Evolutionary conservation across 1,140 invertebrate genomes (phyloP), one percentile per base, ranked within the genome.

Genomic region (Phortica variegata): DNA sequence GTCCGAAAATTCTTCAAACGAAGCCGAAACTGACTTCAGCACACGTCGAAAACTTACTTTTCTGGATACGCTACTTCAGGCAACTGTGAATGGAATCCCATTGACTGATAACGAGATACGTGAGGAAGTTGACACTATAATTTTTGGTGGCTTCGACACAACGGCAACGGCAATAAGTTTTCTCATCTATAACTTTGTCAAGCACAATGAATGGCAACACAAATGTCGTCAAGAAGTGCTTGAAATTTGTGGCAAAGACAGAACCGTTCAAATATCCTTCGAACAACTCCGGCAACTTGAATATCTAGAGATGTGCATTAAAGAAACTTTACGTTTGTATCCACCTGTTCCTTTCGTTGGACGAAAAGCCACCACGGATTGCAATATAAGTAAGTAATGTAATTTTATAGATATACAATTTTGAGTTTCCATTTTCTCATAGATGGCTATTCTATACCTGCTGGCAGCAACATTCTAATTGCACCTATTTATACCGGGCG

Each of bases 291-390:
- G 73, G 4, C 52, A 79, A 20, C 73, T 86, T 75, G 79, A 77
- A 20, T 86, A 83, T 57, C 54, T 85, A 10, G 85, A 87, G 47
- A 70, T 75, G 43, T 80, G 81, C 9, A 73, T 86, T 1, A 87
- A 82, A 63, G 82, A 83, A 61, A 81, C 87, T 0, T 79, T 92
- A 2, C 81, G 90, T 16, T 76, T 92, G 76, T 93, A 86, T 63
- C 91, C 91, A 50, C 88, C 90, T 46, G 90, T 91, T 20, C 89
- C 89, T 0, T 62, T 89, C 8, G 86, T 89, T 48, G 85, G 83
- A 8, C 81, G 89, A 12, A 48, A 48, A 0, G 63, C 63, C 32
- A 63, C 49, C 2, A 52, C 54, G 13, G 52, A 68, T 21, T 68
- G 54, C n/a, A 49, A 43, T 34, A 68, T 68, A 0, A 68, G 63